Percentiles rank a stretch among this genome's conserved stretches.
These are phyloP conservation scores for Scomber colias DNA, from an alignment of 2,113 vertebrate genomes.

Conservation along the genomic window DNA sequence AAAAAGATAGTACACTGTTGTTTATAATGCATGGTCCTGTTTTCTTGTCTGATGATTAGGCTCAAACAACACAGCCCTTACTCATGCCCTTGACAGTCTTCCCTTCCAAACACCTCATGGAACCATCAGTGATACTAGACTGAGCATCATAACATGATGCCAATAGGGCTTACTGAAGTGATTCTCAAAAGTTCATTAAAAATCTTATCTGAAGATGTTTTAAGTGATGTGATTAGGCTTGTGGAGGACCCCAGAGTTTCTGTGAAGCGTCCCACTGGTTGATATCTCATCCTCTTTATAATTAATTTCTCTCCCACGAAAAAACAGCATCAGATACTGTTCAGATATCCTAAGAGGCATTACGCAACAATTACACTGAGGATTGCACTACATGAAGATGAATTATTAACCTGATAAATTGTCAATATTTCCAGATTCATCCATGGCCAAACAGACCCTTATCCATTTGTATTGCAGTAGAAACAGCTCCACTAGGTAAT, in stretches of 20 bases:
- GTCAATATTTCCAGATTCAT: slow-evolving; percentile 27
- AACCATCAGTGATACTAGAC: slow-evolving; percentile 28
- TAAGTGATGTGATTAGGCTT: slow-evolving; percentile 72
- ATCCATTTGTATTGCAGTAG: slow-evolving; percentile 15
- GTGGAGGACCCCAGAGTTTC: slow-evolving; percentile 64
- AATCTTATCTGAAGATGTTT: slow-evolving; percentile 73
- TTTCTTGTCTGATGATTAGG: not conserved
- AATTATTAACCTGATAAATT: slow-evolving; percentile 59
- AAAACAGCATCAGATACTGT: slow-evolving; percentile 51
- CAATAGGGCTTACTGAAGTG: slow-evolving; percentile 61
- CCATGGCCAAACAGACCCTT: not conserved
- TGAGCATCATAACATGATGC: slow-evolving; percentile 29
- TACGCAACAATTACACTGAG: slow-evolving; percentile 63
- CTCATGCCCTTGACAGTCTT: slow-evolving; percentile 17
- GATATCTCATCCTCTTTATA: slow-evolving; percentile 74
- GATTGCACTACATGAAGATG: slow-evolving; percentile 40
- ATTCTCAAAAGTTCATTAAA: slow-evolving; percentile 71
- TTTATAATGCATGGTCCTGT: not conserved
- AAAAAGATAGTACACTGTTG: not conserved
- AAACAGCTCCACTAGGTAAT: slow-evolving; percentile 2
- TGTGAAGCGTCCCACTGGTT: slow-evolving; percentile 60
- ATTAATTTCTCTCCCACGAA: slow-evolving; percentile 66
- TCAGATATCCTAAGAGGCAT: slow-evolving; percentile 63
- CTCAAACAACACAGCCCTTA: not conserved
- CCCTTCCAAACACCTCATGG: slow-evolving; percentile 31